Percentiles rank a stretch among this genome's conserved stretches.
phyloP scores from a whole-genome alignment of 2,113 vertebrate genomes.

The Lepus europaeus region DNA sequence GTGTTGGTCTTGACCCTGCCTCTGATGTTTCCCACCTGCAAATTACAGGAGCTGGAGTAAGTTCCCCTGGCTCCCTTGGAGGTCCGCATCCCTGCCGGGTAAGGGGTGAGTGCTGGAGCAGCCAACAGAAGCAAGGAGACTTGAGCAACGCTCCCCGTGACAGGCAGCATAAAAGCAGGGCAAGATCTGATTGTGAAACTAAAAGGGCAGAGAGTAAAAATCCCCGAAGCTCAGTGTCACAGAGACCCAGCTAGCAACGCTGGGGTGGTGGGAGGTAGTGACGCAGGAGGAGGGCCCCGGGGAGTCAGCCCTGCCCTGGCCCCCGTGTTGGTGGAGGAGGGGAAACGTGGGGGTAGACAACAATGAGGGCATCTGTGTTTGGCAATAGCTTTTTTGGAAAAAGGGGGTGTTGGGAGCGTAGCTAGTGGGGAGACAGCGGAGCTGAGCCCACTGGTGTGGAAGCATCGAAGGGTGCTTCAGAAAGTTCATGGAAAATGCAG shows the following conservation, averaged over 20 bases:
- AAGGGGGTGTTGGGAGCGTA: not conserved
- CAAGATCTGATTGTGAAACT: not conserved
- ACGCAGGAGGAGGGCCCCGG: not conserved
- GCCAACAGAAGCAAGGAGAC: not conserved
- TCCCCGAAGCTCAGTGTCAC: not conserved
- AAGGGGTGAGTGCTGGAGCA: too few species aligned
- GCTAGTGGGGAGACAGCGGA: too few species aligned
- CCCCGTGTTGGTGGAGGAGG: not conserved
- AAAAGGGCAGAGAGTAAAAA: not conserved
- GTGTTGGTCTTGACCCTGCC: not conserved
- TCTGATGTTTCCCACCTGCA: not conserved
- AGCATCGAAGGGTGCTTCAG: too few species aligned
- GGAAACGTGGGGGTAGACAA: too few species aligned
- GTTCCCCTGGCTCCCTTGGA: not conserved
- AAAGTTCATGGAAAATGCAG: too few species aligned
- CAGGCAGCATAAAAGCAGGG: not conserved
- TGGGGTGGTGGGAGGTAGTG: too few species aligned
- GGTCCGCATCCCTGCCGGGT: not conserved
- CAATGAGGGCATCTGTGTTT: not conserved
- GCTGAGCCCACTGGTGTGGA: too few species aligned
- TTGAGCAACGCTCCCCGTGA: too few species aligned
- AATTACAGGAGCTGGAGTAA: constrained; percentile 8
- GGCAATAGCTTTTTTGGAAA: not conserved
- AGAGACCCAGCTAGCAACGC: not conserved
- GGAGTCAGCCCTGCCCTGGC: not conserved